These are phyloP conservation scores for Sparidentex hasta DNA, from an alignment of 2,797 vertebrate species.

Conservation along the genomic window DNA sequence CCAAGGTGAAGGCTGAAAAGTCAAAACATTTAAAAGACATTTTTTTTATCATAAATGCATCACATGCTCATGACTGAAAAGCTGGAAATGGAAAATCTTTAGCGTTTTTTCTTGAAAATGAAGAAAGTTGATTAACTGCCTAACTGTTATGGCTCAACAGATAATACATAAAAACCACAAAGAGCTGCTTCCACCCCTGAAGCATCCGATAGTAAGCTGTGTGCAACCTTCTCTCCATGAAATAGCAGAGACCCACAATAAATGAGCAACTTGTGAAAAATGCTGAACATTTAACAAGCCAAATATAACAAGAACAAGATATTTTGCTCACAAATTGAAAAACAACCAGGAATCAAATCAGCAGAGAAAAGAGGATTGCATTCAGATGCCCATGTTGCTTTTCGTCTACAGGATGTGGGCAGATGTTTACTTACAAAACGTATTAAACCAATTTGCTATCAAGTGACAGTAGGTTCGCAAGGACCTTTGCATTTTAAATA, in stretches of 20 bases:
- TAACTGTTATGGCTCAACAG: neutral
- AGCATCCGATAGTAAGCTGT: neutral
- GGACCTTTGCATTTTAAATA: neutral
- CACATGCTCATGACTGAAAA: neutral
- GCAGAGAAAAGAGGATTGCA: neutral
- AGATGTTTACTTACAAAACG: constrained; percentile 17
- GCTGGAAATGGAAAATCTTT: neutral
- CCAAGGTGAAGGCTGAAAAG: too few relatives aligned
- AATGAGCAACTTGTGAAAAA: constrained; percentile 4
- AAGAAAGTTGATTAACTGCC: neutral
- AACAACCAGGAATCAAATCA: constrained; percentile 6
- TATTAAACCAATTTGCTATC: constrained; percentile 6
- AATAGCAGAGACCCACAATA: neutral
- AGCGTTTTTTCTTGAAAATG: neutral
- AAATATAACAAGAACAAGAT: constrained; percentile 26
- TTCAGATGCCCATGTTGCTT: constrained; percentile 5
- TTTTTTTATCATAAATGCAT: neutral
- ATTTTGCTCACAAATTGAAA: constrained; percentile 1
- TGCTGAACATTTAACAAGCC: constrained; percentile 11
- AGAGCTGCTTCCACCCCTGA: neutral
- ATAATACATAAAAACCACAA: neutral
- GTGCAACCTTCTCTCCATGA: neutral
- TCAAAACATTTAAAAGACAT: too few relatives aligned
- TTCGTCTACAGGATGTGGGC: constrained; percentile 9
- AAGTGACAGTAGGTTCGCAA: neutral